Base-by-base conservation (phyloP, 2,797 vertebrate species). In the Anniella stebbinsi region DNA sequence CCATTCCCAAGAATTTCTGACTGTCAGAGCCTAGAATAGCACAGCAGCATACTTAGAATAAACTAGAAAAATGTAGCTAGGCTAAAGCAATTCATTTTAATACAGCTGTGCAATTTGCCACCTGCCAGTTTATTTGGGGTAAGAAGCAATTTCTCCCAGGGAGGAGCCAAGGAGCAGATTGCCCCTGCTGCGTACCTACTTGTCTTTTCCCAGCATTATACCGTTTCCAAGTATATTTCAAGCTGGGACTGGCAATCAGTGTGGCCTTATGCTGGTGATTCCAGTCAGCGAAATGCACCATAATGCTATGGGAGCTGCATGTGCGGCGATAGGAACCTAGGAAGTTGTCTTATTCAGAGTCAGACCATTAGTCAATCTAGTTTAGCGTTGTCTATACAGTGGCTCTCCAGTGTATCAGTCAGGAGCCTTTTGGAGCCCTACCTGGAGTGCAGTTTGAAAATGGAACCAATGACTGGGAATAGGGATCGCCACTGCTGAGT, bases 11-110 rank as follows among this genome's bases (percentile, higher is more conserved):
- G 85, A 86, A 80, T 0, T 0, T 23, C 90, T 83, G 10, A 51
- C 18, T 30, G 67, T 91, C 90, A 51, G 86, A 88, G 72, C 10
- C 87, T 73, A 28, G 78, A 83, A 83, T 12, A 30, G 1, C 36
- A 36, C 9, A 63, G 81, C 36, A 2, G 8, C 54, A 17, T 91
- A 66, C 54, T 3, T 0, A 17, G 23, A 8, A 0, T 80, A 91
- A 84, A 38, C 76, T 38, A 48, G 63, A 45, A 75, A 73, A n/a
- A 13, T 3, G 48, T 33, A 45, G 12, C 13, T n/a, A 38, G 63
- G 57, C 33, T 23, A 77, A 67, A n/a, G 38, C 30, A 66, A 45
- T 60, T 48, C 18, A 15, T 81, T 89, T 84, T 48, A 84, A 66
- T 12, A 23, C 28, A 57, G 84, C 15, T 66, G 57, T 76, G 70